Evolutionary conservation across 2,113 vertebrate genomes (phyloP).

Genomic region (Pithys albifrons): DNA sequence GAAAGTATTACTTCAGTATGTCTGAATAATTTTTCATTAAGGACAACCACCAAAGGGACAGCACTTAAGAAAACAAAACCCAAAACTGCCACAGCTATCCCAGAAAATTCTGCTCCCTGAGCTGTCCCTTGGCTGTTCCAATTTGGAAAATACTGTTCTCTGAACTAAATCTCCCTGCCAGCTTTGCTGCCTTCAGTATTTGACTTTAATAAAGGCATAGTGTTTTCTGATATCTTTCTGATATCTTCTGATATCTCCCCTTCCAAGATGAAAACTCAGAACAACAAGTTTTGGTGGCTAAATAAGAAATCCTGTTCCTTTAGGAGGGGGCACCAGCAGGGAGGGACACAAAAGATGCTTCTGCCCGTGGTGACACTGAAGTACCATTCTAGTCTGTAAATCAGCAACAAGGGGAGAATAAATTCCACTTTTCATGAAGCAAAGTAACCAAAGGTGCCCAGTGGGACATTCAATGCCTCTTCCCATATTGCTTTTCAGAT

Average conservation of each 20-base stretch:
- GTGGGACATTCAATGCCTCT: not conserved
- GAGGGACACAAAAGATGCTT: not conserved
- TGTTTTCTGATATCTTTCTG: not conserved
- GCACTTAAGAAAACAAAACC: not conserved
- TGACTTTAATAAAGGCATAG: not conserved
- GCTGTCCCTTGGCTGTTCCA: not conserved
- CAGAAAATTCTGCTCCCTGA: not conserved
- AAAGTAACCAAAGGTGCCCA: not conserved
- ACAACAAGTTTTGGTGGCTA: not conserved
- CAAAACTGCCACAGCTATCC: not conserved
- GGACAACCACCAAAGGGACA: not conserved
- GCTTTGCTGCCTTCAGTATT: not conserved
- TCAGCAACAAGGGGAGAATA: not conserved
- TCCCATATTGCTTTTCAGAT: not conserved
- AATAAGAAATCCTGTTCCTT: not conserved
- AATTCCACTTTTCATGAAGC: not conserved
- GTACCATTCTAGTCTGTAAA: not conserved
- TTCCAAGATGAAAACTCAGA: not conserved
- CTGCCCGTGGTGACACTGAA: not conserved
- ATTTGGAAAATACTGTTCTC: not conserved
- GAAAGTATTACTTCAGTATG: not conserved
- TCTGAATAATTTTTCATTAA: conserved; percentile 57
- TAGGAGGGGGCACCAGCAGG: not conserved
- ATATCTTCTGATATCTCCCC: not conserved
- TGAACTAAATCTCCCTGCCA: not conserved